Evolutionary conservation across 2,888 invertebrate species (phyloP), one percentile per base, ranked within the genome.

Genomic region (Pantelozetes paolii): DNA sequence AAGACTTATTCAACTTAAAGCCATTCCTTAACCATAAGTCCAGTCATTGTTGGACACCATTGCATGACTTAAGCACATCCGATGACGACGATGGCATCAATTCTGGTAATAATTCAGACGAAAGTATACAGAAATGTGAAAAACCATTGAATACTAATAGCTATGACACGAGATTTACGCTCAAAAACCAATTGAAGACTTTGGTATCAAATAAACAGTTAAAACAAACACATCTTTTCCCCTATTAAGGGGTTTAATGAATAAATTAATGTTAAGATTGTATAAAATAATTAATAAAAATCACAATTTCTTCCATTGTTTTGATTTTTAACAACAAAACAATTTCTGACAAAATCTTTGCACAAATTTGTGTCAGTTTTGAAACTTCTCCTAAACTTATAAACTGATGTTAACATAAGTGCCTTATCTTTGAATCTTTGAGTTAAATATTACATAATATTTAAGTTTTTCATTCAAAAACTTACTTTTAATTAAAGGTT

Each of bases 41-140:
- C 15, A 71, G 36, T 18, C 67, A 73, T 9, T 74, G 74, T 36
- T 74, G 74, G 74, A 74, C 74, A 32, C 74, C 74, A 28, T 42
- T 74, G 59, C 71, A 74, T 36, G 74, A 74, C 59, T 59, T 74
- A 59, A 62, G 57, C n/a, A 74, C 71, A 36, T 59, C 59, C 15
- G 73, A 73, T 13, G 74, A 74, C 20, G 73, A 73, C 62, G 73
- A 74, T 26, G 74, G 74, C 23, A 74, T 74, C 45, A 71, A 74
- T 71, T 74, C 71, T 30, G 74, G 71, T 45, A 67, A 64, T 11
- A 57, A 57, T 30, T 74, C 71, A 5, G 71, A 71, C 13, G 74
- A 74, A 32, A 59, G 71, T 26, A 26, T 71, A 42, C 71, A 71
- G 20, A 54, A 69, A 32, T 73, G 69, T 15, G 69, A 28, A 54